Percentiles rank a stretch among this genome's conserved stretches.
Evolutionary conservation across 1,140 invertebrate genomes (phyloP).

Genomic region (Trachymyrmex cornetzi): DNA sequence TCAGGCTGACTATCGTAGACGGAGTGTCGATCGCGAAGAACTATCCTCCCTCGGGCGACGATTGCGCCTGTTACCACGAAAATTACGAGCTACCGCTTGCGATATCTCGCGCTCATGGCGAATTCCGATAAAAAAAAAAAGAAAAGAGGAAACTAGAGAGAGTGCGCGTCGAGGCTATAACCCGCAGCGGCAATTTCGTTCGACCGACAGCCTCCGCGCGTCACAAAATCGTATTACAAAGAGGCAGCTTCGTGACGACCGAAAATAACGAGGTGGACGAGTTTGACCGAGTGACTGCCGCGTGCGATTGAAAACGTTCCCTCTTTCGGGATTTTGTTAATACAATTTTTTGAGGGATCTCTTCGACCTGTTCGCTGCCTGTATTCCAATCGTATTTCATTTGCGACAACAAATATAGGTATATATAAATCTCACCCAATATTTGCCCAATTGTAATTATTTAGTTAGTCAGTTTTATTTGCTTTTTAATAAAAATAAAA

Average conservation of each 20-base stretch:
- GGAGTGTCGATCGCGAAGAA: conserved; percentile 65
- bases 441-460: background rate
- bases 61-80: conserved; percentile 62
- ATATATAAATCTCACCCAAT: background rate
- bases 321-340: conserved; percentile 50
- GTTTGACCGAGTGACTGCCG: conserved; percentile 40
- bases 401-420: background rate
- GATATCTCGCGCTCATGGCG: conserved; percentile 68
- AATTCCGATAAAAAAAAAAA: conserved; percentile 40
- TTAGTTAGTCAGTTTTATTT: background rate
- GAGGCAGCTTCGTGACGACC: conserved; percentile 55
- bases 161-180: conserved; percentile 62
- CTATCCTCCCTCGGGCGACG: conserved; percentile 68
- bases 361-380: background rate
- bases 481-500: background rate
- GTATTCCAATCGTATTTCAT: background rate
- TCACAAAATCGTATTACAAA: conserved; percentile 60
- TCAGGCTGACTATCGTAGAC: conserved; percentile 60
- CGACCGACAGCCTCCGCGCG: conserved; percentile 45
- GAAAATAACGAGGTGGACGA: conserved; percentile 52
- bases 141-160: background rate
- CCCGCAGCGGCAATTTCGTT: conserved; percentile 72
- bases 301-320: conserved; percentile 35
- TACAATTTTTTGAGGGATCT: conserved; percentile 39
- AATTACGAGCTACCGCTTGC: conserved; percentile 73